Conservation (phyloP, 2,113 vertebrate genomes). For the Daphoenositta chrysoptera region DNA sequence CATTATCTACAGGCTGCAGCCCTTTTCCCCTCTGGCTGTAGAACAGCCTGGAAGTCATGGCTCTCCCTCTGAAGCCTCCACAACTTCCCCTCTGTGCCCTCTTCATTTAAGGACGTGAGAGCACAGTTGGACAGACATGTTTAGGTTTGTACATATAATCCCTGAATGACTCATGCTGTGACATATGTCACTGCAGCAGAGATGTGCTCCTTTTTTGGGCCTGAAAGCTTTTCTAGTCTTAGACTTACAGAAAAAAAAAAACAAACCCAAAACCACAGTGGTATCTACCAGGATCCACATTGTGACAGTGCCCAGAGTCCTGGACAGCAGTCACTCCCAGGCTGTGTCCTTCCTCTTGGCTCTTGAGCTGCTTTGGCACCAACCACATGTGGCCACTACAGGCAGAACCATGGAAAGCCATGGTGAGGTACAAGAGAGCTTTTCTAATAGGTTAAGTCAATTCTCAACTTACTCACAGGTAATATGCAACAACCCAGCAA, state of each 20-base stretch:
- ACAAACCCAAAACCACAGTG: background rate
- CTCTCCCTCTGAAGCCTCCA: background rate
- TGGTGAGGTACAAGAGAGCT: background rate
- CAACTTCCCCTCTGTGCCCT: background rate
- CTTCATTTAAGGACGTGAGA: background rate
- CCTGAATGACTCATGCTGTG: conserved; percentile 19
- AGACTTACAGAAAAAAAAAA: background rate
- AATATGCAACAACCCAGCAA: background rate
- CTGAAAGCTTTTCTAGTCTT: background rate
- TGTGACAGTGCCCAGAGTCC: background rate
- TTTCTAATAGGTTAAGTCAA: background rate
- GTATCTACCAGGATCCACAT: background rate
- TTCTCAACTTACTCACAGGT: background rate
- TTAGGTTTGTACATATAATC: background rate
- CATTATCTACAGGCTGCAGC: background rate
- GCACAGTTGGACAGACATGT: background rate
- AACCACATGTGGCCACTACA: background rate
- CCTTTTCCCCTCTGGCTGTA: background rate
- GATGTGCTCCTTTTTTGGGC: background rate
- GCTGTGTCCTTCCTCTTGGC: background rate
- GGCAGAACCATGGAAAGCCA: background rate
- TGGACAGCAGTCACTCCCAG: accelerated
- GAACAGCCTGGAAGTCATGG: background rate
- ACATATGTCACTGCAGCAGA: background rate
- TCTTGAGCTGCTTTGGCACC: background rate